These are phyloP conservation scores for Cassiopea andromeda DNA, from an alignment of 30 jellyfish, hydroid and myxozoan genomes.

Conservation along the genomic window DNA sequence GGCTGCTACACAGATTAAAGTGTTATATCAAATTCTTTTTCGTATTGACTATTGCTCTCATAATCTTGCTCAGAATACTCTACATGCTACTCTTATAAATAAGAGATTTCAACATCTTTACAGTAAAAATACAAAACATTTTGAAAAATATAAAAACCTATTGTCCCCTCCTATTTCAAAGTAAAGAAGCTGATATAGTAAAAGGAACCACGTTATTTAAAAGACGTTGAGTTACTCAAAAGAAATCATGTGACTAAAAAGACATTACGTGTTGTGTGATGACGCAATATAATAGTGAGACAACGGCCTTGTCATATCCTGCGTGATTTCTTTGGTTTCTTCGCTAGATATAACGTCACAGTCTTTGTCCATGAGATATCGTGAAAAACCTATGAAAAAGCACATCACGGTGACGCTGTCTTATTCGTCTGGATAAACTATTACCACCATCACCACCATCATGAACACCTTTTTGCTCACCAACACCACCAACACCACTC, in stretches of 20 bases:
- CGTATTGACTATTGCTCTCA: neutral
- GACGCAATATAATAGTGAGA: slow-evolving; percentile 88
- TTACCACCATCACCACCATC: neutral
- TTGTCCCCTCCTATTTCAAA: too few species aligned
- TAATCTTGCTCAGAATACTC: neutral
- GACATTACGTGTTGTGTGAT: slow-evolving; percentile 88
- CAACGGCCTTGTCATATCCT: slow-evolving; percentile 92
- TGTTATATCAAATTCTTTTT: too few species aligned
- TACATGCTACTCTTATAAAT: neutral
- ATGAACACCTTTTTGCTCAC: neutral
- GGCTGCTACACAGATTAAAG: too few species aligned
- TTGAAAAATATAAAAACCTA: too few species aligned
- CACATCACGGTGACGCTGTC: neutral
- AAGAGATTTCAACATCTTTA: too few species aligned
- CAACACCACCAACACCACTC: neutral
- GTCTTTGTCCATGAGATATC: slow-evolving; percentile 85
- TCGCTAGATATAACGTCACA: slow-evolving; percentile 82
- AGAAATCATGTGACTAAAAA: neutral
- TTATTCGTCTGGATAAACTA: neutral
- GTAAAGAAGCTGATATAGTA: too few species aligned
- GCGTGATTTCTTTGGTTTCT: slow-evolving; percentile 69
- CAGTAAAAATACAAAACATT: too few species aligned
- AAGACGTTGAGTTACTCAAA: neutral
- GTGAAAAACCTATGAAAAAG: slow-evolving; percentile 67
- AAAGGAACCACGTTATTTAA: too few species aligned